Base-by-base conservation (phyloP, 2,888 invertebrate genomes). In the Cheilosia grossa region DNA sequence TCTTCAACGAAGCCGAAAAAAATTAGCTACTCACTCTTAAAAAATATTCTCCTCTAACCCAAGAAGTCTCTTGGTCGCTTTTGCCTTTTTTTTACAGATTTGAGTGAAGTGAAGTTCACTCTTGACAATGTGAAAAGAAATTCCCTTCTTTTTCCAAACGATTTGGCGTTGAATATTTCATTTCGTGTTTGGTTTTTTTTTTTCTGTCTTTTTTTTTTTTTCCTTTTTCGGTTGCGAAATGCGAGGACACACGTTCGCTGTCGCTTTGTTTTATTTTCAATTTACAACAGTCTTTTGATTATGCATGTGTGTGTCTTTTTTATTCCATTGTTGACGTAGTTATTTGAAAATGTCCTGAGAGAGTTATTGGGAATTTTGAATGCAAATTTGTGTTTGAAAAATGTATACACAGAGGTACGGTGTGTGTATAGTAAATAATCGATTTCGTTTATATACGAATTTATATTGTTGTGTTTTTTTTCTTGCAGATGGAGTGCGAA, bases 141-240 rank as follows among this genome's bases (percentile, higher is more conserved):
- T 61, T 64, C 27, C 33, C 19, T 56, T 56, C 15, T 27, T 70
- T 70, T 80, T 83, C 74, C 69, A 70, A 74, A 58, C 74, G 70
- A 83, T 83, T 83, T 80, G 69, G 61, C 63, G 53, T 70, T 80
- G 80, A 83, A 80, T 83, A 80, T 83, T 80, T 79, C 58, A 80
- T 80, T 70, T 33, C 63, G 40, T 33, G 44, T 53, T 61, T 19
- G n/a, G n/a, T 13, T 33, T 37, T 56, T 64, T 40, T 24, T 17
- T 21, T 33, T 19, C 13, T 15, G 4, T 54, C 37, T 47, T 64
- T 27, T 37, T 17, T 21, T 19, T 21, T 1, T 21, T n/a, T n/a
- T n/a, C n/a, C n/a, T n/a, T n/a, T 13, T 19, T 15, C 7, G 4
- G n/a, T n/a, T 13, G 4, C 4, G 30, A 30, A 15, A 15, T 13